Evolutionary conservation across 92 coral and sea anemone genomes (phyloP), one percentile per base, ranked within the genome.

Genomic region (Zoanthus sociatus): DNA sequence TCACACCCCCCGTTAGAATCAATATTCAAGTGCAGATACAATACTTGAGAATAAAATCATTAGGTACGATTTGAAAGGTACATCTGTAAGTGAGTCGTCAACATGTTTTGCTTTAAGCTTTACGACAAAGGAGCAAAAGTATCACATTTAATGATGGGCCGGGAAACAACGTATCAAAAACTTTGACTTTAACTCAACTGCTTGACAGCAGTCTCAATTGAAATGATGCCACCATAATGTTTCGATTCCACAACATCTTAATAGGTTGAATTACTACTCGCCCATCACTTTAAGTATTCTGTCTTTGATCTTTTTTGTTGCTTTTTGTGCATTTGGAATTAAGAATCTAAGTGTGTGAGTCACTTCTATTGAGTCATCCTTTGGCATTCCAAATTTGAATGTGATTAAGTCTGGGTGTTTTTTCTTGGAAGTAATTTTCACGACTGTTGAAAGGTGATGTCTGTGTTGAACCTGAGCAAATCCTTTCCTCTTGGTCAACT

Each of bases 401-500:
- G 99, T 96, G 67, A 96, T 96, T 14, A 96, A 75, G 76, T 96
- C 98, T 33, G 99, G 99, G 48, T 94, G 98, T 83, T 92, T 93
- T 84, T 95, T 89, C 93, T 95, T 96, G 7, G 99, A 96, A 10
- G 98, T 95, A 68, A 97, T 97, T 69, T 97, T 97, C 37, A 95
- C 76, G 66, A 96, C 90, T 15, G 92, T 78, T 20, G 84, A 75
- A 16, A 94, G 87, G 68, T 92, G 96, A 73, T 96, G 95, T 68
- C 99, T 92, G 88, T 95, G 92, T 77, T 95, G 98, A 76, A 96
- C 94, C 89, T 94, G 78, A 3, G 99, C 98, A 95, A 96, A 95
- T 71, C 98, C 99, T 42, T 93, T 90, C 78, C 92, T 90, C 67
- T 95, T 93, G 37, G 91, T 75, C 75, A 97, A 87, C 87, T 95